Evolutionary conservation across 2,113 vertebrate species (phyloP).

Genomic region (Cyphotilapia sp.): DNA sequence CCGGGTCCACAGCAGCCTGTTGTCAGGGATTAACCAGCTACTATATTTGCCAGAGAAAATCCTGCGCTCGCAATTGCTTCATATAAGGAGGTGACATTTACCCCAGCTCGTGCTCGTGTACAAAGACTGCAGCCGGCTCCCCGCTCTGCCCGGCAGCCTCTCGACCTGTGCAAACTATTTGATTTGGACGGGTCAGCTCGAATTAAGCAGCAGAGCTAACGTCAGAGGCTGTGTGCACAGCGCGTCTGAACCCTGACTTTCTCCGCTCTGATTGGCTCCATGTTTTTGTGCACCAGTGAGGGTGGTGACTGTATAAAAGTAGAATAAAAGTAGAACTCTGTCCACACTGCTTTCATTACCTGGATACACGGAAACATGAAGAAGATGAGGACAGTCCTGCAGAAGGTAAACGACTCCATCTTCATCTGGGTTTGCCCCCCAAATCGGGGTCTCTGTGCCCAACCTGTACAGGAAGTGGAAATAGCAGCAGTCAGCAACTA

Average conservation of each 20-base stretch:
- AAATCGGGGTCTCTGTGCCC: background rate
- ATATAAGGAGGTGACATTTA: slow-evolving; percentile 67
- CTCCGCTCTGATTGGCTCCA: background rate
- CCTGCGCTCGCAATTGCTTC: slow-evolving; percentile 14
- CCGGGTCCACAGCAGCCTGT: slow-evolving; percentile 31
- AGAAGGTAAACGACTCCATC: slow-evolving; percentile 30
- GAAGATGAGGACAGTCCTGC: slow-evolving; percentile 58
- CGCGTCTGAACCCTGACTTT: background rate
- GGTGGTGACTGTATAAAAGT: background rate
- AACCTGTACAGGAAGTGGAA: background rate
- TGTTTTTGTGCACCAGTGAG: background rate
- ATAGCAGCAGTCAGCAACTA: background rate
- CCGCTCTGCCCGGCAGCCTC: background rate
- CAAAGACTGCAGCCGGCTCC: background rate
- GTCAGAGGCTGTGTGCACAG: background rate
- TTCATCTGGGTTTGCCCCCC: slow-evolving; percentile 34
- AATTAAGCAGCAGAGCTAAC: background rate
- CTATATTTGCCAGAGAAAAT: slow-evolving; percentile 62
- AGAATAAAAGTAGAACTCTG: background rate
- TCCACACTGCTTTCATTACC: slow-evolving; percentile 52
- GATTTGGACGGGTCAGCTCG: background rate
- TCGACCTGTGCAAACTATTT: background rate
- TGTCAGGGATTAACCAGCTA: slow-evolving; percentile 43
- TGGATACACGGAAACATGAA: slow-evolving; percentile 49
- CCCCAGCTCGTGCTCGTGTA: background rate